Evolutionary conservation across 2,113 vertebrate species (phyloP).

Genomic region (Leptobrachium ailaonicum): DNA sequence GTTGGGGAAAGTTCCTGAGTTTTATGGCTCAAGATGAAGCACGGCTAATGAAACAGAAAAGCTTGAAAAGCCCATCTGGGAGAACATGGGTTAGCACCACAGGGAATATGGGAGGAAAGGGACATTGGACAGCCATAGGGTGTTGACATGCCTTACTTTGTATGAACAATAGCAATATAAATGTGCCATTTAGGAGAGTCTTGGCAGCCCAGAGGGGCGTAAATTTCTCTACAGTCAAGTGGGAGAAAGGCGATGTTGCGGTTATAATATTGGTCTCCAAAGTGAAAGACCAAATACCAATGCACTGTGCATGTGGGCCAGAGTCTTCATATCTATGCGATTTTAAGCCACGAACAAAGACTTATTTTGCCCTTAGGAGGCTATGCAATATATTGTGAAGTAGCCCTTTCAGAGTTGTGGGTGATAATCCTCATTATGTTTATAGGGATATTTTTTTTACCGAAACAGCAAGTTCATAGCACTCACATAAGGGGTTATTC

Average conservation of each 20-base stretch:
- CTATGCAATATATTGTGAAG: slow-evolving; percentile 13
- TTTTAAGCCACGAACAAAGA: slow-evolving; percentile 9
- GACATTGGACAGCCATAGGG: slow-evolving; percentile 1
- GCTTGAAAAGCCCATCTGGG: slow-evolving; percentile 31
- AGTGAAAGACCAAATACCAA: slow-evolving; percentile 23
- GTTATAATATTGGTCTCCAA: slow-evolving; percentile 25
- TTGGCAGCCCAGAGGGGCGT: neutral
- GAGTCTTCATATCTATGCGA: slow-evolving; percentile 9
- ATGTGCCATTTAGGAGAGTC: neutral
- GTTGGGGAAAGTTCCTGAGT: slow-evolving; percentile 45
- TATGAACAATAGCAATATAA: neutral
- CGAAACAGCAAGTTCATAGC: neutral
- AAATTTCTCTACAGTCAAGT: neutral
- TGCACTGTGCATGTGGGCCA: slow-evolving; percentile 8
- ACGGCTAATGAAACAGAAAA: slow-evolving; percentile 40
- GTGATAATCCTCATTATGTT: slow-evolving; percentile 27
- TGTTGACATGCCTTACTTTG: slow-evolving; percentile 2
- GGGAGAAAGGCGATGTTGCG: neutral
- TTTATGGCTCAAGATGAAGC: slow-evolving; percentile 38
- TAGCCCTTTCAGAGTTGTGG: slow-evolving; percentile 4
- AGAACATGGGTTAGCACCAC: slow-evolving; percentile 13
- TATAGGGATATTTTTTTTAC: neutral
- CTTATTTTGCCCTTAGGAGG: neutral
- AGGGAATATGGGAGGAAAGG: neutral
- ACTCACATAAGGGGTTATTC: too few relatives aligned